These are phyloP conservation scores for Margarornis squamiger DNA, from an alignment of 2,797 vertebrate genomes.

Conservation along the genomic window DNA sequence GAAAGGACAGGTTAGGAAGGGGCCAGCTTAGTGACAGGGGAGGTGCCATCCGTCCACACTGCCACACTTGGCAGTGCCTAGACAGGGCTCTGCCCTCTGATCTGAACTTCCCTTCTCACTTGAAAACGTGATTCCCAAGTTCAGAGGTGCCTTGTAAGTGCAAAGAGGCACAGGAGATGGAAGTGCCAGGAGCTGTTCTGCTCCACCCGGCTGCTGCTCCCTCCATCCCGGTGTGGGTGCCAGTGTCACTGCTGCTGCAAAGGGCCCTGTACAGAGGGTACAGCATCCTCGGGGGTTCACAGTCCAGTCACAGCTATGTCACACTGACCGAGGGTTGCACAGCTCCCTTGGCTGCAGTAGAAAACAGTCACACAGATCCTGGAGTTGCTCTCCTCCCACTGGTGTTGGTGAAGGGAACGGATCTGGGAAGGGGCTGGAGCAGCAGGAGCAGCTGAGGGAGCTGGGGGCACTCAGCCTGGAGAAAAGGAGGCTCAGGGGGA, in stretches of 20 bases:
- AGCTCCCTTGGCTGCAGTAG: fast-evolving
- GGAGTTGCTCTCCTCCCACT: neutral
- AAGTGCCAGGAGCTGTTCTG: neutral
- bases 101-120: neutral
- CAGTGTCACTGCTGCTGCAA: neutral
- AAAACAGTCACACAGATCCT: fast-evolving
- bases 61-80: fast-evolving
- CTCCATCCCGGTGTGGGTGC: neutral
- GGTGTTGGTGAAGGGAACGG: fast-evolving
- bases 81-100: neutral
- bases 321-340: fast-evolving
- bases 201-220: neutral
- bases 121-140: neutral
- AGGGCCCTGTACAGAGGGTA: fast-evolving
- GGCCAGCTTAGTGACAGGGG: neutral
- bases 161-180: neutral
- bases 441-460: neutral
- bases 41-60: fast-evolving
- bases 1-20: neutral
- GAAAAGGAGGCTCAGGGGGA: neutral
- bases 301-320: neutral
- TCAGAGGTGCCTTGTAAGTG: neutral
- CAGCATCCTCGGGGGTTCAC: neutral
- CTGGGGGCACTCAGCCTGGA: neutral
- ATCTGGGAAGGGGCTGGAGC: neutral